Evolutionary conservation across 2,797 vertebrate genomes (phyloP).

Genomic region (Anomalospiza imberbis): DNA sequence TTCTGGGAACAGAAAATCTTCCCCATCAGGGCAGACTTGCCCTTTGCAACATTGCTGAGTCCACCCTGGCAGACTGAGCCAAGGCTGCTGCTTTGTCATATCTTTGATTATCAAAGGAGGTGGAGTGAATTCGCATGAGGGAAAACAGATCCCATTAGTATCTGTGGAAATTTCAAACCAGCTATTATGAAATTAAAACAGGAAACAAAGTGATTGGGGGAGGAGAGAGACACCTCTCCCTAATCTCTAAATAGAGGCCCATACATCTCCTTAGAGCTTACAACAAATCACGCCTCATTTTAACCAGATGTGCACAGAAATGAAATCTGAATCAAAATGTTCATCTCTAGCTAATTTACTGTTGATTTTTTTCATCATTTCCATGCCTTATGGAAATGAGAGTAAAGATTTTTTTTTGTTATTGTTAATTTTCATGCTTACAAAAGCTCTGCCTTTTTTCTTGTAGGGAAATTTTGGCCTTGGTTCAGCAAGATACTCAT

Average conservation of each 20-base stretch:
- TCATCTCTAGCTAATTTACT: not conserved
- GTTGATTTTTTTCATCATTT: not conserved
- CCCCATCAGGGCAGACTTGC: not conserved
- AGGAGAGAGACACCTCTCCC: not conserved
- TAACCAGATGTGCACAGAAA: not conserved
- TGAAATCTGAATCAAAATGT: not conserved
- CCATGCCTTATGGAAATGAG: not conserved
- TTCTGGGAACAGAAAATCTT: not conserved
- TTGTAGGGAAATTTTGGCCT: not conserved
- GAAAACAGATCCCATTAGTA: not conserved
- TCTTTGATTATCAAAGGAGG: not conserved
- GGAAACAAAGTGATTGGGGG: not conserved
- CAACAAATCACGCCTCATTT: not conserved
- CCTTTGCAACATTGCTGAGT: rapidly evolving
- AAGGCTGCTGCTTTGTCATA: not conserved
- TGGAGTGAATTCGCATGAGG: not conserved
- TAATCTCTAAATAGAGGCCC: not conserved
- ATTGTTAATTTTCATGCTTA: not conserved
- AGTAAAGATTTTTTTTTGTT: not conserved
- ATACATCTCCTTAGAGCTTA: not conserved
- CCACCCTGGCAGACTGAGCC: not conserved
- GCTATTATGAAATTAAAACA: conserved; percentile 18
- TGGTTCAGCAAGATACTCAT: not conserved
- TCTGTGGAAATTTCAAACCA: not conserved
- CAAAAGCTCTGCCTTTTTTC: not conserved